A percentile compares a stretch with the other conserved stretches of the same genome.
These are phyloP conservation scores for Synergus umbraculus DNA, from an alignment of 2,888 invertebrate genomes.

Conservation along the genomic window DNA sequence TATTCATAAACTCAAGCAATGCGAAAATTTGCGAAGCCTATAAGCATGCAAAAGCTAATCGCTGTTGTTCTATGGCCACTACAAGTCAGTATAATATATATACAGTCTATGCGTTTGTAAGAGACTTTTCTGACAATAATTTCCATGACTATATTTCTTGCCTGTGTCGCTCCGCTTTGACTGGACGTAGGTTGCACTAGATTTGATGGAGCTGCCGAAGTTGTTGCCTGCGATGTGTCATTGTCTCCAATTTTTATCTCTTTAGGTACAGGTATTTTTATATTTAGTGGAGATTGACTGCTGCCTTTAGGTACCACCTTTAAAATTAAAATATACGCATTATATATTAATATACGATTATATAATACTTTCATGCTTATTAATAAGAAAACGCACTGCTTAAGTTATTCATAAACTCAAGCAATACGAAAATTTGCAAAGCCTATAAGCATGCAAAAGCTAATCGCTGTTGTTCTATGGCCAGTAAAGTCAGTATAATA, in stretches of 20 bases:
- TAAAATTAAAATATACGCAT: too few relatives aligned
- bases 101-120: conserved; percentile 71
- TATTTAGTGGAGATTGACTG: too few relatives aligned
- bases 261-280: too few relatives aligned
- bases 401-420: too few relatives aligned
- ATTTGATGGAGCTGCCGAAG: conserved; percentile 78
- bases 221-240: conserved; percentile 74
- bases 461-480: too few relatives aligned
- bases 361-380: too few relatives aligned
- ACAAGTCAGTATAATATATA: conserved; percentile 71
- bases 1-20: conserved; percentile 3
- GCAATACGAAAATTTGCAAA: too few relatives aligned
- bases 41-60: conserved; percentile 45
- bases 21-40: conserved; percentile 72
- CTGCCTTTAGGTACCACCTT: too few relatives aligned
- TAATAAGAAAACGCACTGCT: too few relatives aligned
- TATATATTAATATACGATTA: too few relatives aligned
- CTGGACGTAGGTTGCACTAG: conserved; percentile 77
- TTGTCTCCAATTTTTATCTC: conserved; percentile 79
- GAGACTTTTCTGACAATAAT: conserved; percentile 73
- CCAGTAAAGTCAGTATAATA: too few relatives aligned
- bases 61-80: conserved; percentile 72
- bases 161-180: conserved; percentile 71
- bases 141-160: conserved; percentile 88
- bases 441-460: too few relatives aligned